A percentile compares a stretch with the other conserved stretches of the same genome.
Evolutionary conservation across 2,797 vertebrate genomes (phyloP).

Genomic region (Tapera naevia): DNA sequence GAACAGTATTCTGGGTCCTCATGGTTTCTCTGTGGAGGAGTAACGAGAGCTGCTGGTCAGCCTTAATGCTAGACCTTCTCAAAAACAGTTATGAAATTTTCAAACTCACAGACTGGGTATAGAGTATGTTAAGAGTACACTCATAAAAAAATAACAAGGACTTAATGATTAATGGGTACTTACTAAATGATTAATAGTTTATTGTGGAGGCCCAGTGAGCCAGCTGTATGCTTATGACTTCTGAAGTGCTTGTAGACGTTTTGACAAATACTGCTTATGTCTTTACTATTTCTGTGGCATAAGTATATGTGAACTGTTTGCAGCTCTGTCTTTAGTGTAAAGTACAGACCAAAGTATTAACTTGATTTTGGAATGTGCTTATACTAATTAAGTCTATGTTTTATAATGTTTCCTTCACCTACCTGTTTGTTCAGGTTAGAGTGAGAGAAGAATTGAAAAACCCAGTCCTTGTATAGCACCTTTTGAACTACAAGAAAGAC

Average conservation of each 20-base stretch:
- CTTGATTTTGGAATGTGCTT: neutral
- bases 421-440: neutral
- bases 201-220: conserved; percentile 21
- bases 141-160: conserved; percentile 22
- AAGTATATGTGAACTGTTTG: neutral
- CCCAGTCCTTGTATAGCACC: neutral
- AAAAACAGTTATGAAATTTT: conserved; percentile 39
- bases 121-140: conserved; percentile 32
- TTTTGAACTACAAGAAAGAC: neutral
- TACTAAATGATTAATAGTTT: conserved; percentile 57
- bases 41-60: neutral
- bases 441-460: neutral
- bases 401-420: neutral
- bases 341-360: neutral
- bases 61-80: neutral
- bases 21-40: neutral
- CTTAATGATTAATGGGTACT: conserved; percentile 62
- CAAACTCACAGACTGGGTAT: neutral
- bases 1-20: neutral
- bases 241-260: neutral
- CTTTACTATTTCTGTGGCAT: neutral
- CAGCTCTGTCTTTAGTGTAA: neutral
- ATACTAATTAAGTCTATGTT: neutral
- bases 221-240: neutral
- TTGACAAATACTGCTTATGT: neutral